A percentile compares a stretch with the other conserved stretches of the same genome.
These are phyloP conservation scores for Allophyes oxyacanthae DNA, from an alignment of 2,888 invertebrate genomes.

Conservation along the genomic window DNA sequence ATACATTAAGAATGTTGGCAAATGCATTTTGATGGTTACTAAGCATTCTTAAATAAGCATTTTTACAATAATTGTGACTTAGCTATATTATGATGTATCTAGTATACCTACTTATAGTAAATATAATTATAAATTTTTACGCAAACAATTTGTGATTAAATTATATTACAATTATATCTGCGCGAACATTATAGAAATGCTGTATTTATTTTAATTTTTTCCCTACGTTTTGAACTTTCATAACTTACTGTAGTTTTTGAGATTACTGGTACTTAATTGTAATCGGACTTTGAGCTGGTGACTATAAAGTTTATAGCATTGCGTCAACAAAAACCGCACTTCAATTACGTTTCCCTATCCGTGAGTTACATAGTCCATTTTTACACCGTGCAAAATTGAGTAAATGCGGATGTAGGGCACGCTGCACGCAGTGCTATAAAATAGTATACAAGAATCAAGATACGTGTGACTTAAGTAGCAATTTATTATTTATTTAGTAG, in stretches of 20 bases:
- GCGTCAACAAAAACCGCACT: too few species aligned
- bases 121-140: slow-evolving; percentile 39
- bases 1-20: slow-evolving; percentile 41
- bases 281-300: too few species aligned
- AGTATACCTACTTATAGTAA: slow-evolving; percentile 29
- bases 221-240: background rate
- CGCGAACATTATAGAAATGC: slow-evolving; percentile 38
- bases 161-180: slow-evolving; percentile 59
- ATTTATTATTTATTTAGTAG: too few species aligned
- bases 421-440: too few species aligned
- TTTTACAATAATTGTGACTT: slow-evolving; percentile 51
- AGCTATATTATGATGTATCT: slow-evolving; percentile 30
- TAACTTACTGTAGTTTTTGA: background rate
- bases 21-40: slow-evolving; percentile 43
- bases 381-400: too few species aligned
- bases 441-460: too few species aligned
- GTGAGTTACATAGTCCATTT: too few species aligned
- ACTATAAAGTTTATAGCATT: too few species aligned
- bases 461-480: too few species aligned
- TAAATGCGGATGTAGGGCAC: too few species aligned
- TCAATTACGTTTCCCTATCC: too few species aligned
- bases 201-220: slow-evolving; percentile 23
- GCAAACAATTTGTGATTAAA: slow-evolving; percentile 55
- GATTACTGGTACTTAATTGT: too few species aligned
- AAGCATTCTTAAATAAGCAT: slow-evolving; percentile 48